Percentiles rank a stretch among this genome's conserved stretches.
Conservation (phyloP, 2,797 vertebrate species). For the Muscicapa striata region DNA sequence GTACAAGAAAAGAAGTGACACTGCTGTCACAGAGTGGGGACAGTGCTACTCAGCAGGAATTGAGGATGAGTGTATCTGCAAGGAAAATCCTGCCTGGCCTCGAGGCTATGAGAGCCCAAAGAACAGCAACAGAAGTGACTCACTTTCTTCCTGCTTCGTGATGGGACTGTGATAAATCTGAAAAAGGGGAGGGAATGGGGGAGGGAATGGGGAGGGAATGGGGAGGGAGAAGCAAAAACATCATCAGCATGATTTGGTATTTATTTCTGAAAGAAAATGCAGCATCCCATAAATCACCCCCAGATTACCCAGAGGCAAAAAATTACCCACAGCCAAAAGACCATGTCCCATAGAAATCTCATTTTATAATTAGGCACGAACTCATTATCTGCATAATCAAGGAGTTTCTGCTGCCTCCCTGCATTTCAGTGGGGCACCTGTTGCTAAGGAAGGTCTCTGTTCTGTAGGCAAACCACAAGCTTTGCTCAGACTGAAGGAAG, state of each 20-base stretch:
- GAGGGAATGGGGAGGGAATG: neutral
- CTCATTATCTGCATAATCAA: neutral
- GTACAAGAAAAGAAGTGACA: neutral
- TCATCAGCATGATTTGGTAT: neutral
- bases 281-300: neutral
- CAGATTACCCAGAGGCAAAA: neutral
- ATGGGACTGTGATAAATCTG: conserved; percentile 98
- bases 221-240: neutral
- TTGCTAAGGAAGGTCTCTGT: neutral
- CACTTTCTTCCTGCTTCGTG: conserved; percentile 97
- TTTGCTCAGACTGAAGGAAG: neutral
- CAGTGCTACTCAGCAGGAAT: neutral
- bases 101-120: neutral
- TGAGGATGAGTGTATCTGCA: neutral
- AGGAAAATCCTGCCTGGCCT: neutral
- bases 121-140: conserved; percentile 71
- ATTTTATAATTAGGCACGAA: neutral
- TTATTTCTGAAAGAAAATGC: neutral
- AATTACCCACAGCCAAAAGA: too few species aligned
- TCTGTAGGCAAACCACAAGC: neutral
- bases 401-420: neutral
- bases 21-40: fast-evolving
- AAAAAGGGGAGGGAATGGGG: conserved; percentile 43
- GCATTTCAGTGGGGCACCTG: neutral
- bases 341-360: neutral